These are phyloP conservation scores for Eidolon helvum DNA, from an alignment of 2,113 vertebrate genomes.

Conservation along the genomic window DNA sequence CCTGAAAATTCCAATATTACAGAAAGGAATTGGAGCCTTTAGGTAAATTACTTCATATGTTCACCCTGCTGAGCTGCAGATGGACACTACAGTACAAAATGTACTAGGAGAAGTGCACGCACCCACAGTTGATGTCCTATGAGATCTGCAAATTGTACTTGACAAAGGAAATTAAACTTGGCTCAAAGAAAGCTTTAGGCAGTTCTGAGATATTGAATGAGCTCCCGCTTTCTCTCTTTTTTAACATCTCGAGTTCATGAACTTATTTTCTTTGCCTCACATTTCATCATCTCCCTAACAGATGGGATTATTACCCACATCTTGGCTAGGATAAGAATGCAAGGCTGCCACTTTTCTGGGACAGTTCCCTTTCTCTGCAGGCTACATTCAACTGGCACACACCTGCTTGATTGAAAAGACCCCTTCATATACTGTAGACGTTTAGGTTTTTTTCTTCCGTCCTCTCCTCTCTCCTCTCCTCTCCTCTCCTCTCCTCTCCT, in stretches of 20 bases:
- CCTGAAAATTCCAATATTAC: constrained; percentile 48
- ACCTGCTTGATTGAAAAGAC: neutral
- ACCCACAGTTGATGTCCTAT: neutral
- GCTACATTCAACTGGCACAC: neutral
- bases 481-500: no score
- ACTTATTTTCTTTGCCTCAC: constrained; percentile 69
- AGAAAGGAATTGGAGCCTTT: constrained; percentile 34
- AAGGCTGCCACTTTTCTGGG: constrained; percentile 3
- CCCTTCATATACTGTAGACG: neutral
- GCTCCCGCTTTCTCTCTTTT: constrained; percentile 20
- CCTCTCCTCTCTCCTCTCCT: neutral
- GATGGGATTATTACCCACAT: constrained; percentile 40
- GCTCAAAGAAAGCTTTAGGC: constrained; percentile 65
- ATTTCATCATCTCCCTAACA: constrained; percentile 65
- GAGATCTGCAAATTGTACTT: constrained; percentile 58
- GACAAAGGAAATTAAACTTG: constrained; percentile 68
- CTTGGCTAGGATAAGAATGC: neutral
- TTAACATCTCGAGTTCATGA: constrained; percentile 61
- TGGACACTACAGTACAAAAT: constrained; percentile 17
- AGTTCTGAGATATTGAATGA: constrained; percentile 50
- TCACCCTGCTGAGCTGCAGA: constrained; percentile 37
- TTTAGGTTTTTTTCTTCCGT: neutral
- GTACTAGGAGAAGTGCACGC: neutral
- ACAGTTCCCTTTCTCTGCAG: neutral
- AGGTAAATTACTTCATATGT: constrained; percentile 45